Base-by-base conservation (phyloP, 2,113 vertebrate species). In the Agapornis roseicollis region DNA sequence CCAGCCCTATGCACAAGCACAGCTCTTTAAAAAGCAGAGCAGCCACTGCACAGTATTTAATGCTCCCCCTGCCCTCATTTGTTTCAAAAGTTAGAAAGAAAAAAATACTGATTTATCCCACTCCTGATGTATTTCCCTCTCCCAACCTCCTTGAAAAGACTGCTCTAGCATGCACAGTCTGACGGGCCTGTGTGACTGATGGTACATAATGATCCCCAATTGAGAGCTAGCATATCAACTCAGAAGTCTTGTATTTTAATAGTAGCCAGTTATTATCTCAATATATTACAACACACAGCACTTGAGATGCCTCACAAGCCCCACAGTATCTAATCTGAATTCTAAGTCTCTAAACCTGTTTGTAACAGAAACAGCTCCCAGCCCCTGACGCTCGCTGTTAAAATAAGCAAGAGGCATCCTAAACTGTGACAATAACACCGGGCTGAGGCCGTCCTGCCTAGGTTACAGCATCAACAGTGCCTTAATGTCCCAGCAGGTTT, bases 201-300 rank as follows among this genome's bases (percentile, higher is more conserved):
- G 13, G 69, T 22, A 80, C 52, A 33, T 7, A 92, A 87, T 69
- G 88, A 89, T 49, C 55, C 86, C 84, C 69, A 84, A 20, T 0
- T 80, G 35, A 84, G 52, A 86, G 47, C 52, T 29, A 69, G 44
- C 53, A 89, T 5, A 72, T 41, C 61, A 69, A 76, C 25, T 70
- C 83, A 71, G 25, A 86, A 88, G 80, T 49, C 80, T 61, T 47
- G 3, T 65, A 86, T 89, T 84, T 90, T 87, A 78, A 37, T 79
- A 93, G 68, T 50, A 84, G 76, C 33, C 80, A 64, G 56, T 89
- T 86, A 88, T 93, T 86, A 84, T 79, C 80, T 87, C 80, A 24
- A n/a, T 80, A 49, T n/a, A 94, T 80, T 71, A 87, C 82, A 78
- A 44, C 82, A 82, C 29, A 27, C 13, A 56, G 56, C 44, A 74